Evolutionary conservation across 1,140 invertebrate species (phyloP).

Genomic region (Telenomus remus): DNA sequence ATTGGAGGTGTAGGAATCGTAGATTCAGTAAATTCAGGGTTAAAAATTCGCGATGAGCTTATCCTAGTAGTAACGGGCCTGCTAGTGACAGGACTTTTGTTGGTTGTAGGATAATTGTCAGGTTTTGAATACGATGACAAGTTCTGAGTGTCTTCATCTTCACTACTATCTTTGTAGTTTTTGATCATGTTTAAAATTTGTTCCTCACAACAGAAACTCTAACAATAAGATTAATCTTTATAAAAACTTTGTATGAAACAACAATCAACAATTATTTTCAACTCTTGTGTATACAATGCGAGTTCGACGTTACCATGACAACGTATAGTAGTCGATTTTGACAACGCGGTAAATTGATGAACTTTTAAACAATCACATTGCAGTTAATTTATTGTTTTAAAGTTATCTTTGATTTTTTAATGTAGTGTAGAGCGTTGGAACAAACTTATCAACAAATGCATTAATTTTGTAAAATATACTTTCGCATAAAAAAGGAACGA

Average conservation of each 20-base stretch:
- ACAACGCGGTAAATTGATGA: background rate
- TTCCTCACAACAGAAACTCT: background rate
- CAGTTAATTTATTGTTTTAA: too few relatives aligned
- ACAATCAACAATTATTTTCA: background rate
- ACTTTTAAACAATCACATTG: background rate
- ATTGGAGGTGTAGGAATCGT: conserved; percentile 59
- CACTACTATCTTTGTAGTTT: conserved; percentile 64
- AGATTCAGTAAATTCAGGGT: conserved; percentile 49
- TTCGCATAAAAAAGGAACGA: too few relatives aligned
- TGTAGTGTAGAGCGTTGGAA: too few relatives aligned
- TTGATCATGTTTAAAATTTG: conserved; percentile 6
- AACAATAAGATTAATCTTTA: background rate
- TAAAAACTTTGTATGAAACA: background rate
- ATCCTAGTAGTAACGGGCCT: conserved; percentile 54
- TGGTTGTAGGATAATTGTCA: conserved; percentile 68
- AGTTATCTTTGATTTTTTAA: too few relatives aligned
- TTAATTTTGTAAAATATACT: too few relatives aligned
- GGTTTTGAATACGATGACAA: conserved; percentile 67
- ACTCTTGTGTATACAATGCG: background rate
- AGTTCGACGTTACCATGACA: background rate
- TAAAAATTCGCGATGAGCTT: conserved; percentile 48
- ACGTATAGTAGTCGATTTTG: background rate
- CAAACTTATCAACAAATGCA: too few relatives aligned
- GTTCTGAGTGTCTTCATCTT: conserved; percentile 62
- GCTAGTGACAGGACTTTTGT: conserved; percentile 66